Base-by-base conservation (phyloP, 2,888 invertebrate species). In the Parnassius orleans region DNA sequence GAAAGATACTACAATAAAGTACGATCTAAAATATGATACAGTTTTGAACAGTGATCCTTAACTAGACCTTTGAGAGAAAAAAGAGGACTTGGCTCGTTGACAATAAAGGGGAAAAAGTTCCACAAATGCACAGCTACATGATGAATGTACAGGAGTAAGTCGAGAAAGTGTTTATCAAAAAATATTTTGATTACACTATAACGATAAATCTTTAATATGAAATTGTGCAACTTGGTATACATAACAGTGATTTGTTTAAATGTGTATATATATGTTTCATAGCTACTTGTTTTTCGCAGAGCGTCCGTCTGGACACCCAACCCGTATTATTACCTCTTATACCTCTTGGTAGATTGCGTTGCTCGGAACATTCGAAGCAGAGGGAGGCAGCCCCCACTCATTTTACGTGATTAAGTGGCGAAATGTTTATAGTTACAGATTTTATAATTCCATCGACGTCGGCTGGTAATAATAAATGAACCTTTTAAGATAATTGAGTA, bases 321-420 rank as follows among this genome's bases (percentile, higher is more conserved):
- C 63, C 60, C 63, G 63, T 63, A 63, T 63, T 63, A 67, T 74
- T 72, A 80, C 75, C 81, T 80, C 80, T 75, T 72, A 79, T 72
- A 80, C 75, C 81, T 80, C 80, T 75, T 72, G 80, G 78, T 68
- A 72, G 73, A 76, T 79, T 80, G 77, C 77, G 76, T 73, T 70
- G 76, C 72, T 72, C 75, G 76, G 76, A 81, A 77, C 80, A 80
- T 77, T 78, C 78, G 76, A 69, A 71, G 72, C 69, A 67, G 71
- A 44, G 63, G 74, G 75, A 69, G 79, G 75, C 74, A 73, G 74
- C 79, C 77, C 79, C 81, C 82, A 73, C 83, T 78, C 81, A 78
- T 77, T 84, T 85, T 82, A 83, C 83, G 83, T 86, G 87, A 87
- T 87, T 86, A 83, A 86, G 86, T 83, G 83, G 83, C 81, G 84